A percentile compares a stretch with the other conserved stretches of the same genome.
These are phyloP conservation scores for Syngnathus typhle DNA, from an alignment of 2,113 vertebrate species.

Conservation along the genomic window DNA sequence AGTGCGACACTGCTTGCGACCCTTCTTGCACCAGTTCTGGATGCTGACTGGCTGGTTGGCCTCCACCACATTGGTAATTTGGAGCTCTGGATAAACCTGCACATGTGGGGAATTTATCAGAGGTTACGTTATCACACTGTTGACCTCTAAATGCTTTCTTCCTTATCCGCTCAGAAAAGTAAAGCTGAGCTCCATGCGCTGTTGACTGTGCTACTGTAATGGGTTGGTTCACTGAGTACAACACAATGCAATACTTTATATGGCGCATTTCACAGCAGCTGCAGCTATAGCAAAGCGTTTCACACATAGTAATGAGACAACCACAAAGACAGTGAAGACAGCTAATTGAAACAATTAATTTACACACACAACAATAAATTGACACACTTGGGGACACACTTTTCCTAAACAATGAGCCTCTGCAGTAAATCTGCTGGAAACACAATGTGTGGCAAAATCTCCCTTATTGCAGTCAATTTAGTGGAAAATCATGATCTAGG, in stretches of 20 bases:
- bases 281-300: no score
- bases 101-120: neutral
- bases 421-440: no score
- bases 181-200: neutral
- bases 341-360: no score
- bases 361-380: no score
- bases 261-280: no score
- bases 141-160: neutral
- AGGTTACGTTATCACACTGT: neutral
- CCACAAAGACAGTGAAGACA: no score
- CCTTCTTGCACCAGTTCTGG: constrained; percentile 96
- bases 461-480: neutral
- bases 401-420: no score
- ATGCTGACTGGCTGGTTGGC: constrained; percentile 96
- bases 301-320: no score
- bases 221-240: no score
- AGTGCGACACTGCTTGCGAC: constrained; percentile 86
- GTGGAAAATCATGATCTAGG: neutral
- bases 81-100: constrained; percentile 92
- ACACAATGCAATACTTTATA: no score
- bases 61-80: constrained; percentile 98
- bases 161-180: neutral
- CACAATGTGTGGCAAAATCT: no score
- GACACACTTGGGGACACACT: no score
- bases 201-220: neutral